These are phyloP conservation scores for Machimus rusticus DNA, from an alignment of 2,888 invertebrate species.

Conservation along the genomic window DNA sequence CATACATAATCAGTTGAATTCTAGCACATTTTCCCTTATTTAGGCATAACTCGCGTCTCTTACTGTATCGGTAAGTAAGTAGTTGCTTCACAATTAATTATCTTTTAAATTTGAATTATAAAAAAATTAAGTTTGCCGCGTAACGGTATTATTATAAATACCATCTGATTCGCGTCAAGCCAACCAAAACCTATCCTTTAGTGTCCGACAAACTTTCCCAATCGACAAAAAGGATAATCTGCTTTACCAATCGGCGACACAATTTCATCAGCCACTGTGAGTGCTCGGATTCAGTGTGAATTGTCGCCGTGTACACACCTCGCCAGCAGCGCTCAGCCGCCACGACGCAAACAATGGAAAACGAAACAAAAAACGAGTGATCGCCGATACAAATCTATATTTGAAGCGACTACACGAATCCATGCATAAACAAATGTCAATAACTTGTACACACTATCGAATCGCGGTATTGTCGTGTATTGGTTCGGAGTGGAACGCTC, in stretches of 20 bases:
- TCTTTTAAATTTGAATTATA: too few species aligned
- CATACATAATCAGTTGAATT: too few species aligned
- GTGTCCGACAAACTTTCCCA: not conserved
- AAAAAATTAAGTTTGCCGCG: too few species aligned
- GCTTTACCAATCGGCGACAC: not conserved
- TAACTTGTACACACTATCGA: conserved; percentile 28
- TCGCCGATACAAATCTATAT: conserved; percentile 11
- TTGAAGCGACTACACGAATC: conserved; percentile 22
- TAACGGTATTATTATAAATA: not conserved
- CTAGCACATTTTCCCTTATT: too few species aligned
- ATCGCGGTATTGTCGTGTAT: not conserved
- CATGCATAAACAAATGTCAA: conserved; percentile 38
- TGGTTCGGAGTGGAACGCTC: not conserved
- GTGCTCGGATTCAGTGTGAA: not conserved
- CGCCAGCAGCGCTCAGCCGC: not conserved
- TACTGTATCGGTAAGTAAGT: too few species aligned
- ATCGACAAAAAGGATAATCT: not conserved
- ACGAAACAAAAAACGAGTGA: conserved; percentile 29
- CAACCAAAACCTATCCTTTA: not conserved
- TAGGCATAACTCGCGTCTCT: too few species aligned
- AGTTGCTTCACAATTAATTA: too few species aligned
- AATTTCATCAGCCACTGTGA: not conserved
- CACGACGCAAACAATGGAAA: conserved; percentile 13
- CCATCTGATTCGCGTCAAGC: not conserved
- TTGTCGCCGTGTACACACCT: not conserved